Base-by-base conservation (phyloP, 2,888 invertebrate species). In the Drosophila paracracens region DNA sequence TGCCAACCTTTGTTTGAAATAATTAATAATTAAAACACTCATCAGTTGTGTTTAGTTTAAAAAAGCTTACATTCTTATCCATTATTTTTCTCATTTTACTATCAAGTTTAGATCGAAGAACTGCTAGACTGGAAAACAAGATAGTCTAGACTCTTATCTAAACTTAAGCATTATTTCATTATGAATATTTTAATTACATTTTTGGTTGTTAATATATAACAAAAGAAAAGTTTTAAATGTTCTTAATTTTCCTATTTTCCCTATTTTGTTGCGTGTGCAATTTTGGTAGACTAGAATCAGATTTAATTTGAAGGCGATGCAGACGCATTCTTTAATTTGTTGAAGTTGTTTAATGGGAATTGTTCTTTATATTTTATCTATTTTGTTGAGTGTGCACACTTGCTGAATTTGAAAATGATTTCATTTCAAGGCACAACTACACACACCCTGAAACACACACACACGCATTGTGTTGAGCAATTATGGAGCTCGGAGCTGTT, bases 401-500 rank as follows among this genome's bases (percentile, higher is more conserved):
- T 25, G 33, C 21, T 8, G 21, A 48, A 35, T 52, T 52, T 31
- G 4, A 27, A 54, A 50, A 38, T 36, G 43, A 46, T 60, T 56
- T 60, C 36, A 56, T 74, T 75, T 52, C 21, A 21, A 50, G 35
- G 7, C 40, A 56, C 4, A 31, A 38, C 31, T 29, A 5, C 29
- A 51, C 43, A 51, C 11, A 35, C 35, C 35, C 35, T 35, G 0
- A 35, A 66, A 6, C 8, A 8, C 8, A 38, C 18, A 21, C 46
- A 16, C 13, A 46, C 31, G 43, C 57, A 67, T 64, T 78, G 70
- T 62, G 63, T 60, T 60, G 43, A 35, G 53, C 72, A 79, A 81
- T 79, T 79, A 81, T 48, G 73, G 46, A 54, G 40, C 21, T 33
- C 50, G 21, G 16, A 50, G 35, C n/a, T 51, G 60, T 52, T 51